phyloP scores from a whole-genome alignment of 92 coral and sea anemone genomes.

The Blastomussa wellsi region DNA sequence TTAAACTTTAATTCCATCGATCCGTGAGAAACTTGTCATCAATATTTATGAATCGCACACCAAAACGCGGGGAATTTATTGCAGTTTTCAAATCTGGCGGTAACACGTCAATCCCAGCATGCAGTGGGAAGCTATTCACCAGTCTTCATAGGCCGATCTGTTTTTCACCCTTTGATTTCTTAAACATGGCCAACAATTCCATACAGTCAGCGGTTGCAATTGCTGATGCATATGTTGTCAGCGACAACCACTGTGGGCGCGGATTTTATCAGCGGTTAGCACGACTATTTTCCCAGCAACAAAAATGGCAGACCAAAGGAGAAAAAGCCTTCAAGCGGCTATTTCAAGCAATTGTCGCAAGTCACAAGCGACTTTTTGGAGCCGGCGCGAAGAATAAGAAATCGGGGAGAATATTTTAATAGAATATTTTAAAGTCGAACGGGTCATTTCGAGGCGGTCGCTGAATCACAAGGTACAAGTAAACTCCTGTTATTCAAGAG shows the following conservation, averaged over 20 bases:
- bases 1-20: not conserved
- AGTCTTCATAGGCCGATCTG: too few species aligned
- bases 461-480: not conserved
- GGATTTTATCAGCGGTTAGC: slow-evolving; percentile 21
- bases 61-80: too few species aligned
- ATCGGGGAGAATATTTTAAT: not conserved
- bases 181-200: slow-evolving; percentile 36
- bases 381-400: slow-evolving; percentile 10
- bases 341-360: not conserved
- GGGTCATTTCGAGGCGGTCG: slow-evolving; percentile 26
- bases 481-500: not conserved
- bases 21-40: not conserved
- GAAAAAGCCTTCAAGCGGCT: not conserved
- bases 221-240: slow-evolving; percentile 21
- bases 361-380: slow-evolving; percentile 28
- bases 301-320: not conserved
- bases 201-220: slow-evolving; percentile 28
- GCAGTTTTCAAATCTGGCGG: too few species aligned
- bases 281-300: too few species aligned
- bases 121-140: not conserved
- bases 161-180: not conserved
- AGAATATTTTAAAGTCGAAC: slow-evolving; percentile 11
- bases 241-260: slow-evolving; percentile 18
- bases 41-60: not conserved
- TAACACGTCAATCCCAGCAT: too few species aligned